Evolutionary conservation across 2,888 invertebrate species (phyloP), one percentile per base, ranked within the genome.

Genomic region (Amiota minor): DNA sequence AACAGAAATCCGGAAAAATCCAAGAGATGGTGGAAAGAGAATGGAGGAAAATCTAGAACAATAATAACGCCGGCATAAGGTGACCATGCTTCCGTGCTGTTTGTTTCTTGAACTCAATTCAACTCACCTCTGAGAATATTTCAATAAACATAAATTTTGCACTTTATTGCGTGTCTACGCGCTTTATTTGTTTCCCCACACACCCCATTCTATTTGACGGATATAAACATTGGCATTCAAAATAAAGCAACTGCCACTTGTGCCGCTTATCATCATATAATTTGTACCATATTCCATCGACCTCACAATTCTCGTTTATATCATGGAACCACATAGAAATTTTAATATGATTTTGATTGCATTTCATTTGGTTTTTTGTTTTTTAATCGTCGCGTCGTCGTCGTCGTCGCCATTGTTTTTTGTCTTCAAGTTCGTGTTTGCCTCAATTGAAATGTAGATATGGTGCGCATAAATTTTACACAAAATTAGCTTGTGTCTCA

Each of bases 1-100:
- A 70, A 56, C 55, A 53, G 70, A 14, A 64, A 72, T 67, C 67
- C 70, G 70, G 71, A 74, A 62, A 62, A 62, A 14, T 62, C 14
- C 1, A 74, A 61, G 65, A 74, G 65, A 65, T 70, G 20, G 73
- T 9, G 35, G 70, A 65, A 72, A 67, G 64, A 35, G 35, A 35
- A 35, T 35, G 6, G 6, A 4, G 35, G 35, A 35, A 35, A 35
- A 35, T 35, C 0, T 35, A 35, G 35, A 35, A 35, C 2, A 73
- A 71, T 75, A 70, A 72, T 76, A 74, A 80, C 75, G 76, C 49
- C 65, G 14, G 62, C 62, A 67, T 69, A 50, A 78, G 73, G 74
- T 75, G 71, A 75, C 77, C 73, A 71, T 72, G 74, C 76, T 73
- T 74, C 72, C 73, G 75, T 74, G 23, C 23, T 18, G 61, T 61